Evolutionary conservation across 2,113 vertebrate genomes (phyloP).

Genomic region (Eupsittula cactorum): DNA sequence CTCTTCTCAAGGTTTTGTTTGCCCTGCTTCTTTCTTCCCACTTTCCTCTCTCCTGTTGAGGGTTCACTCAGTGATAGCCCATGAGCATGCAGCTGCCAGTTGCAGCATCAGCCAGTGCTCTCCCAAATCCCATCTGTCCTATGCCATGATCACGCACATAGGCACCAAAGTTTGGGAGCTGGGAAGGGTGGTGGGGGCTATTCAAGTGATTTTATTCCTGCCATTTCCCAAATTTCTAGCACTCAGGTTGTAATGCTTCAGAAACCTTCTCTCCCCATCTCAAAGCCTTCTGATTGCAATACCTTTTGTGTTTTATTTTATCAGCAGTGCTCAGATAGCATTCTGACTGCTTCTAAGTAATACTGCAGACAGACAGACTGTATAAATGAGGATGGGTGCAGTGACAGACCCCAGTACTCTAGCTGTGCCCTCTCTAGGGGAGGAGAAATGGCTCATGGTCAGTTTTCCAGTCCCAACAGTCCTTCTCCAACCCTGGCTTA

Average conservation of each 20-base stretch:
- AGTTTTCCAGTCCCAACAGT: background rate
- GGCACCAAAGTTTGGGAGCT: background rate
- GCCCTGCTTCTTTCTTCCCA: background rate
- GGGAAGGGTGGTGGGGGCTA: no score
- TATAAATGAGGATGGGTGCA: no score
- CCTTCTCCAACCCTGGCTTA: background rate
- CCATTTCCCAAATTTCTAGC: background rate
- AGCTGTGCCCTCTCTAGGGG: background rate
- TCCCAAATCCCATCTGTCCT: background rate
- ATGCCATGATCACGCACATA: accelerated
- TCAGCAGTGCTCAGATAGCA: background rate
- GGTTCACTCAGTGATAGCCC: no score
- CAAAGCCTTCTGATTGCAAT: background rate
- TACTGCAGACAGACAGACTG: background rate
- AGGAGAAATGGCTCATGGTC: background rate
- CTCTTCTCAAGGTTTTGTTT: background rate
- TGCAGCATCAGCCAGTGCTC: background rate
- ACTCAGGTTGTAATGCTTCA: background rate
- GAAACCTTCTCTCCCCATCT: background rate
- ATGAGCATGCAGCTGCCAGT: background rate
- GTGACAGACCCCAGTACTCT: background rate
- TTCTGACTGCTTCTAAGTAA: background rate
- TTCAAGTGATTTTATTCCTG: background rate
- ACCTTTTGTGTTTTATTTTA: background rate
- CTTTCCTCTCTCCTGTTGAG: background rate